A percentile compares a stretch with the other conserved stretches of the same genome.
phyloP scores from a whole-genome alignment of 2,113 vertebrate genomes.

The Dasypus novemcinctus region DNA sequence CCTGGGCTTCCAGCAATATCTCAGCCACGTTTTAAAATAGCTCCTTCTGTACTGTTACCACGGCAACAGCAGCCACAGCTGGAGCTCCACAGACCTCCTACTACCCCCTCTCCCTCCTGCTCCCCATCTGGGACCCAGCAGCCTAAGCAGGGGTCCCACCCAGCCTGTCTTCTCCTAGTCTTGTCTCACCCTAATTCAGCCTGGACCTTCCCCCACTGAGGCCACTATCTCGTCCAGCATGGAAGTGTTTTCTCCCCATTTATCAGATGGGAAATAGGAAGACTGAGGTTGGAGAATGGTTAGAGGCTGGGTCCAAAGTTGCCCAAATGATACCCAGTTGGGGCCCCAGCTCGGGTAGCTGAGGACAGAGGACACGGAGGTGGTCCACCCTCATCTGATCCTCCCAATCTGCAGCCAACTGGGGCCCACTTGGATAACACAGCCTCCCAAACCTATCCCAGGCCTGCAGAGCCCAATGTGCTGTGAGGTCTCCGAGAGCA shows the following conservation, averaged over 20 bases:
- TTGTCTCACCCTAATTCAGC: background rate
- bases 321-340: background rate
- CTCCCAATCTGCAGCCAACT: background rate
- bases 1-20: conserved; percentile 69
- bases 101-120: background rate
- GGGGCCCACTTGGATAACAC: background rate
- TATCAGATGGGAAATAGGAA: background rate
- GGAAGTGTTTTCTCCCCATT: background rate
- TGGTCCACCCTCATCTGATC: background rate
- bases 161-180: background rate
- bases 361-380: background rate
- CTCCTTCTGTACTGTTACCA: conserved; percentile 76
- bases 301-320: background rate
- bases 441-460: background rate
- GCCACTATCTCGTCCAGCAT: background rate
- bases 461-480: background rate
- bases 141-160: conserved; percentile 25
- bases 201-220: background rate
- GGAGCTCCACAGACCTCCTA: conserved; percentile 57
- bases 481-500: background rate
- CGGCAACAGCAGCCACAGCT: conserved; percentile 77
- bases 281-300: background rate
- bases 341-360: background rate
- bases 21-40: conserved; percentile 81
- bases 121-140: conserved; percentile 49